These are phyloP conservation scores for Myotis lucifugus DNA, from an alignment of 2,113 vertebrate genomes.

Conservation along the genomic window DNA sequence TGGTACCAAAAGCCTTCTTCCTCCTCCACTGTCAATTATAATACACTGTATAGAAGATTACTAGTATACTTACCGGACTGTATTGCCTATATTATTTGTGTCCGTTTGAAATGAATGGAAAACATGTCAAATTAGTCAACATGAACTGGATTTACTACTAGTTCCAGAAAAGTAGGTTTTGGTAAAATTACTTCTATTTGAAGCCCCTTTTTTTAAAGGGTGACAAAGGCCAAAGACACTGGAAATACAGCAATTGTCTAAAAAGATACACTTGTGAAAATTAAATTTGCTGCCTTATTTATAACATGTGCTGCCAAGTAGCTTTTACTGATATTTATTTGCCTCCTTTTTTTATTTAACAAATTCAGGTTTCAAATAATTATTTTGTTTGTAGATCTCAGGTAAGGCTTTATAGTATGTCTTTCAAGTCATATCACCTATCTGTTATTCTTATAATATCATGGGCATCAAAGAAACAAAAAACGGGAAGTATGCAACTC, in stretches of 20 bases:
- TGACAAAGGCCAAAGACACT: background rate
- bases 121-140: background rate
- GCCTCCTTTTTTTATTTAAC: background rate
- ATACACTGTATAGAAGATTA: background rate
- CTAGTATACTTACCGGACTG: background rate
- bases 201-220: background rate
- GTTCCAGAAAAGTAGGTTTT: constrained; percentile 24
- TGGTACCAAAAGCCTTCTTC: background rate
- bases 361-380: constrained; percentile 29
- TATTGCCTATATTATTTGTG: background rate
- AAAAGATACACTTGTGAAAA: background rate
- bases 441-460: background rate
- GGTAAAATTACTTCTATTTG: background rate
- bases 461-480: background rate
- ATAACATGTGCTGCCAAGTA: background rate
- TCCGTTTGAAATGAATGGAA: constrained; percentile 33
- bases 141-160: constrained; percentile 8
- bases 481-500: background rate
- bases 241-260: constrained; percentile 12
- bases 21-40: background rate
- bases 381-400: background rate
- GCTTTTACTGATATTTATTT: background rate
- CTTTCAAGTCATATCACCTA: background rate
- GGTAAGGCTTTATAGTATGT: background rate
- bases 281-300: constrained; percentile 10